These are phyloP conservation scores for Acronicta leporina DNA, from an alignment of 2,888 invertebrate species.

Conservation along the genomic window DNA sequence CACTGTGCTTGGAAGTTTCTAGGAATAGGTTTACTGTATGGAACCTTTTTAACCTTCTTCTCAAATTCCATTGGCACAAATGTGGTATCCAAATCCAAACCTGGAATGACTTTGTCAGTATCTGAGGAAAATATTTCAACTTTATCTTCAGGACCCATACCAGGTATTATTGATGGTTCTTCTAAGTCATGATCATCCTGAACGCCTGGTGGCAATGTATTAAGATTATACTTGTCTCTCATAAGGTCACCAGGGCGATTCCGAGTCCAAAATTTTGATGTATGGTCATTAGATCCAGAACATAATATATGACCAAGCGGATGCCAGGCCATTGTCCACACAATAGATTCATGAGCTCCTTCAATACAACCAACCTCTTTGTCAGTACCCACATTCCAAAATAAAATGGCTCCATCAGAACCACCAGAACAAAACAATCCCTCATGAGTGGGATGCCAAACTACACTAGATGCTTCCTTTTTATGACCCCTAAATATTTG, in stretches of 20 bases:
- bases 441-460: conserved; percentile 99
- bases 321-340: conserved; percentile 99
- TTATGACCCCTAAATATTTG: conserved; percentile 99
- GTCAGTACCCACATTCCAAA: conserved; percentile 99
- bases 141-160: conserved; percentile 99
- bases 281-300: conserved; percentile 99
- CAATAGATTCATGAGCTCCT: conserved; percentile 99
- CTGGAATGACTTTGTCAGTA: conserved; percentile 93
- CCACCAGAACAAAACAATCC: conserved; percentile 99
- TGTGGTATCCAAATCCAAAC: conserved; percentile 94
- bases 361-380: conserved; percentile 99
- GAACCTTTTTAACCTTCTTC: conserved; percentile 94
- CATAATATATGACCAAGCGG: conserved; percentile 99
- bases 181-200: conserved; percentile 89
- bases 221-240: conserved; percentile 99
- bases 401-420: conserved; percentile 99
- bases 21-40: conserved; percentile 98
- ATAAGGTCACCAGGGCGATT: conserved; percentile 99
- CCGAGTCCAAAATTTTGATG: conserved; percentile 99
- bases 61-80: conserved; percentile 91
- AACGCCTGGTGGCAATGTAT: conserved; percentile 95
- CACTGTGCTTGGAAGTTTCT: conserved; percentile 99
- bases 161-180: conserved; percentile 95
- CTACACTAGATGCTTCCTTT: conserved; percentile 98
- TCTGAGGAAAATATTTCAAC: conserved; percentile 92